Percentiles rank a stretch among this genome's conserved stretches.
Conservation (phyloP, 2,888 invertebrate genomes). For the Drosophila macrospina region DNA sequence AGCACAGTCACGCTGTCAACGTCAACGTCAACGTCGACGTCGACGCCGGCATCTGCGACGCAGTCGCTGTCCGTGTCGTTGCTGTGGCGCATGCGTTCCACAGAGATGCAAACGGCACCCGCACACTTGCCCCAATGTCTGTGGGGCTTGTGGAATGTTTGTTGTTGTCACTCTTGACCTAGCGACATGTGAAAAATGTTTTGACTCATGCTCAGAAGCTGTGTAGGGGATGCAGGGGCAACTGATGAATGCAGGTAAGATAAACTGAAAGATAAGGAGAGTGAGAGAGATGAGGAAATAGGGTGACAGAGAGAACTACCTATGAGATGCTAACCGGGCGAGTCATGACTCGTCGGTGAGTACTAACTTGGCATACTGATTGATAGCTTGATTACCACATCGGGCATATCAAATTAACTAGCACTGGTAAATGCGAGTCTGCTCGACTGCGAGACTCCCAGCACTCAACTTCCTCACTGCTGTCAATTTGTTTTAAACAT, state of each 20-base stretch:
- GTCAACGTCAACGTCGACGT: not conserved
- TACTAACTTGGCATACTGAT: conserved; percentile 54
- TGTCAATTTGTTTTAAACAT: not conserved
- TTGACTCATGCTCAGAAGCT: conserved; percentile 50
- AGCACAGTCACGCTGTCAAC: conserved; percentile 17
- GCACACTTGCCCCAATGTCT: conserved; percentile 26
- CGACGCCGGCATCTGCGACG: not conserved
- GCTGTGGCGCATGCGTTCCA: conserved; percentile 28
- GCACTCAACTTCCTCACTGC: not conserved
- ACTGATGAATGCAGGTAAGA: conserved; percentile 41
- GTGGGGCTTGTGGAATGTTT: conserved; percentile 42
- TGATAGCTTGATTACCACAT: conserved; percentile 66
- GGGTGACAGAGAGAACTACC: conserved; percentile 23
- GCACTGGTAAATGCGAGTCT: not conserved
- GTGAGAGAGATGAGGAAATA: conserved; percentile 6
- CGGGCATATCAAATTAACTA: conserved; percentile 36
- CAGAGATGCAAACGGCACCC: conserved; percentile 31
- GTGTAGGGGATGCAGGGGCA: conserved; percentile 11
- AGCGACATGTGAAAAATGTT: conserved; percentile 67
- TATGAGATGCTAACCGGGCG: conserved; percentile 48
- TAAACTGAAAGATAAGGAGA: conserved; percentile 23
- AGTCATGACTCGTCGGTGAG: conserved; percentile 51
- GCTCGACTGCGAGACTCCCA: not conserved
- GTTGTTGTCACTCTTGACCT: conserved; percentile 67
- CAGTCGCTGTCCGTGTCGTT: conserved; percentile 8